phyloP scores from a whole-genome alignment of 1,140 invertebrate genomes.

The fruit fly (Drosophila melanogaster) region Release_6_plus_ISO1_MT NT_033777.3:8087001-8087500 shows the following conservation, averaged over 20 bases:
- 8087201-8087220: too few species aligned
- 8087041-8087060: slow-evolving; percentile 35
- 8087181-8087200: too few species aligned
- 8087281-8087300: slow-evolving; percentile 30
- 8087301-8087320: slow-evolving; percentile 42
- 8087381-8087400: slow-evolving; percentile 28
- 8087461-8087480: slow-evolving; percentile 13
- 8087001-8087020: slow-evolving; percentile 79
- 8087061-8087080: not conserved
- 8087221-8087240: not conserved
- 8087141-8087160: not conserved
- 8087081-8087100: too few species aligned
- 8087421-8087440: not conserved
- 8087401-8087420: not conserved
- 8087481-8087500: slow-evolving; percentile 34
- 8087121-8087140: not conserved
- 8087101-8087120: not conserved
- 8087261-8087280: slow-evolving; percentile 18
- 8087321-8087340: slow-evolving; percentile 15
- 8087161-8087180: not conserved
- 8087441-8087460: not conserved
- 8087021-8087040: slow-evolving; percentile 74
- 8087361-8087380: slow-evolving; percentile 48
- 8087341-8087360: slow-evolving; percentile 15
- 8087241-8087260: slow-evolving; percentile 7